Percentiles rank a stretch among this genome's conserved stretches.
These are phyloP conservation scores for Drosophila pseudotalamancana DNA, from an alignment of 2,888 invertebrate species.

Conservation along the genomic window DNA sequence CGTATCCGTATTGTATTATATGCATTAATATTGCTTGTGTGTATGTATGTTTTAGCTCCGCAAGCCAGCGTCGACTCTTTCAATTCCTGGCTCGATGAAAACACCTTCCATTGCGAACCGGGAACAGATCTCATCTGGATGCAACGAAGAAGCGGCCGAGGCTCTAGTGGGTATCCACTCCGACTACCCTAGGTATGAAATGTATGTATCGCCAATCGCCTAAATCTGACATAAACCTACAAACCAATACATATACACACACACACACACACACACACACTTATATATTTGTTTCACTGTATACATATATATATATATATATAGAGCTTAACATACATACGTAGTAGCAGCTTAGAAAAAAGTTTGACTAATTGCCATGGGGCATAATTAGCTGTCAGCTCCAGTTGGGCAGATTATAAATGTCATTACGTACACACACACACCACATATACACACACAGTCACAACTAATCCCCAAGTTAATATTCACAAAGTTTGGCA, in stretches of 20 bases:
- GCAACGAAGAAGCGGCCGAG: conserved; percentile 93
- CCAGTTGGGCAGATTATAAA: conserved; percentile 53
- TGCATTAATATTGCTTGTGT: too few relatives aligned
- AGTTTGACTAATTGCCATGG: conserved; percentile 55
- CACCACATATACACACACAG: neutral
- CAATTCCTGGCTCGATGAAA: conserved; percentile 98
- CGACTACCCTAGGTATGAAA: conserved; percentile 90
- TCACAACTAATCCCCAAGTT: conserved; percentile 24
- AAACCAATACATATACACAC: neutral
- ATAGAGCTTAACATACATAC: too few relatives aligned
- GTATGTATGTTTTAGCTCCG: conserved; percentile 88
- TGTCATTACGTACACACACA: conserved; percentile 37
- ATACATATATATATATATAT: too few relatives aligned
- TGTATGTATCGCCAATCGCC: conserved; percentile 80
- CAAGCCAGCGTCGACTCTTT: conserved; percentile 98
- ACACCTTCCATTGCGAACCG: conserved; percentile 86
- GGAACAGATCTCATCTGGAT: conserved; percentile 87
- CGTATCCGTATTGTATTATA: neutral
- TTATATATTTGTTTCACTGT: too few relatives aligned
- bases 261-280: conserved; percentile 5
- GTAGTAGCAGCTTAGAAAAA: conserved; percentile 23
- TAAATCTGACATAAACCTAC: conserved; percentile 27
- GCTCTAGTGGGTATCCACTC: conserved; percentile 95
- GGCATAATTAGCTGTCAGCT: conserved; percentile 71
- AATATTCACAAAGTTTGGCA: conserved; percentile 33